phyloP scores from a whole-genome alignment of 2,113 vertebrate species.

The Heteronetta atricapilla region DNA sequence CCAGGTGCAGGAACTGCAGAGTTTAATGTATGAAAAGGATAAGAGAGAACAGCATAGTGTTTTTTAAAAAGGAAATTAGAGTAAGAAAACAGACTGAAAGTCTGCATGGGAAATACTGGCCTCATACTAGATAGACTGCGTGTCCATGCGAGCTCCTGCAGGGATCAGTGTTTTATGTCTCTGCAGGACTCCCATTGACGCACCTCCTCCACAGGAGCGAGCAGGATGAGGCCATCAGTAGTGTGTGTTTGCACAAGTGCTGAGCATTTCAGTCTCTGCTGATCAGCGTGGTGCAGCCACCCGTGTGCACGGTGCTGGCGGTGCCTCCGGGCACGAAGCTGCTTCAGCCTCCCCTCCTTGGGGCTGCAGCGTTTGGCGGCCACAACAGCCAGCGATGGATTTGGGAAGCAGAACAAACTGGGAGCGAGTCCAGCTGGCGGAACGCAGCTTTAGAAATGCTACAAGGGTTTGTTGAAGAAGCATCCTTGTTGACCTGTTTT shows the following conservation, averaged over 20 bases:
- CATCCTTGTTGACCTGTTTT: not conserved
- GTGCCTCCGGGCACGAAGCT: not conserved
- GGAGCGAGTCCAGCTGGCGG: not conserved
- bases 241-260: not conserved
- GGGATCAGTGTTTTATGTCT: not conserved
- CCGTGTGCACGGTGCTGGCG: not conserved
- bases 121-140: not conserved
- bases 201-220: not conserved
- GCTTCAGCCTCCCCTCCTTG: not conserved
- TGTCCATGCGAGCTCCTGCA: not conserved
- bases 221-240: not conserved
- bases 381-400: not conserved
- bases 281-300: not conserved
- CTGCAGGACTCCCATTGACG: not conserved
- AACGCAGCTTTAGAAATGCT: not conserved
- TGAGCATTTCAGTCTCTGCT: not conserved
- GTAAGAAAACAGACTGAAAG: not conserved
- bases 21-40: not conserved
- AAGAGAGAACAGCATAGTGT: not conserved
- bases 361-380: accelerated
- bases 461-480: not conserved
- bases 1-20: accelerated
- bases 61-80: accelerated
- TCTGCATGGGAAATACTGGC: not conserved
- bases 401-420: not conserved